Base-by-base conservation (phyloP, 2,113 vertebrate genomes). In the Catharus bicknelli region DNA sequence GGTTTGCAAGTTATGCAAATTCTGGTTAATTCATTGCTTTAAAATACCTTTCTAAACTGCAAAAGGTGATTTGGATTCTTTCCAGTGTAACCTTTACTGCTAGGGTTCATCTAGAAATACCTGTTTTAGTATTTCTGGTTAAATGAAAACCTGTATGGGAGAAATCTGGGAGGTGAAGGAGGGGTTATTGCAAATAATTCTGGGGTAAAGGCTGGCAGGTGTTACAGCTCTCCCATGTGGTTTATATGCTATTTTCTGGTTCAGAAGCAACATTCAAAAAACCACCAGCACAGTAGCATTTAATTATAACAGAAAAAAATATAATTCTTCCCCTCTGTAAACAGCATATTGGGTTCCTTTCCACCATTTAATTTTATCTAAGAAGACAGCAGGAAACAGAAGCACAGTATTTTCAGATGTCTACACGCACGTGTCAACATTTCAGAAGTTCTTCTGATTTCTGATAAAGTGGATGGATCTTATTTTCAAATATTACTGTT, bases 251-350 rank as follows among this genome's bases (percentile, higher is more conserved):
- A 10, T 50, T 45, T 47, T 63, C 34, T 64, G 43, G 14, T 68
- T n/a, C 54, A 69, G n/a, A 90, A 69, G 16, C 22, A 62, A 59
- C 11, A 78, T 23, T 36, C 32, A 75, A 87, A 62, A 87, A 83
- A 7, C 1, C 1, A 0, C 7, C 58, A 55, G 47, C 16, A 17
- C 0, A 2, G 19, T 26, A 62, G 26, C 22, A 86, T 80, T 62
- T 34, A 69, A 69, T 62, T 22, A 13, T 16, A 27, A 21, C 22
- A 34, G 17, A 83, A 83, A 30, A 83, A 73, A 73, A 83, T 18
- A 18, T 0, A 51, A 22, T 13, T 32, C 7, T 19, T 76, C 22
- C 88, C 6, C 40, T 73, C 80, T 62, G 42, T 58, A 94, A 88
- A 62, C 12, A 26, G 17, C 9, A 3, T 40, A 45, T 10, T 42